phyloP scores from a whole-genome alignment of 2,113 vertebrate genomes.

The Rhabdomys dilectus region DNA sequence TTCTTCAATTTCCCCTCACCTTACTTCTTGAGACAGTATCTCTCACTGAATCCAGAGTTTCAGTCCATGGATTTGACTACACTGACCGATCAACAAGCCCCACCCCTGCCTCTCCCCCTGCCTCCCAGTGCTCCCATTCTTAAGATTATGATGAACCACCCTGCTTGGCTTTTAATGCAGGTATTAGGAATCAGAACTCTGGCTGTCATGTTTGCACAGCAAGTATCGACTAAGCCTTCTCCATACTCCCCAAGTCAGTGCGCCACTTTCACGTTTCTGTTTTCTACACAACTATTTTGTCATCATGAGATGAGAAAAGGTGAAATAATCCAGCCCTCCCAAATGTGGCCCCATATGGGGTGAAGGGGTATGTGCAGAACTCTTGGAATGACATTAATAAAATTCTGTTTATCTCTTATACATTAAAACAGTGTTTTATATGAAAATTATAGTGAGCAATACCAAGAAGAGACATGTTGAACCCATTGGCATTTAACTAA shows the following conservation, averaged over 20 bases:
- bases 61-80: background rate
- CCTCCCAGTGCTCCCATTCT: background rate
- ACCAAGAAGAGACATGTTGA: slow-evolving; percentile 71
- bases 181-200: too few relatives aligned
- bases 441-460: slow-evolving; percentile 67
- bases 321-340: slow-evolving; percentile 10
- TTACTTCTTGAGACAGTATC: background rate
- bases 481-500: slow-evolving; percentile 81
- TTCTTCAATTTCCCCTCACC: background rate
- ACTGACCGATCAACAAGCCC: background rate
- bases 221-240: background rate
- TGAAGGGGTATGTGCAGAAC: slow-evolving; percentile 49
- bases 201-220: background rate
- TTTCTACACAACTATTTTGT: slow-evolving; percentile 55
- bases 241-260: background rate
- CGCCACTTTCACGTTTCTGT: slow-evolving; percentile 9
- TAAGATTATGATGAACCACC: background rate
- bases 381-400: slow-evolving; percentile 72
- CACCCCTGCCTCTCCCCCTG: too few relatives aligned
- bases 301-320: slow-evolving; percentile 53
- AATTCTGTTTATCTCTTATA: slow-evolving; percentile 77
- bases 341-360: slow-evolving; percentile 13
- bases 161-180: background rate
- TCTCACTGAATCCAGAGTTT: background rate
- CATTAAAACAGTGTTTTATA: slow-evolving; percentile 77